These are phyloP conservation scores for Tetrax tetrax DNA, from an alignment of 2,113 vertebrate genomes.

Conservation along the genomic window DNA sequence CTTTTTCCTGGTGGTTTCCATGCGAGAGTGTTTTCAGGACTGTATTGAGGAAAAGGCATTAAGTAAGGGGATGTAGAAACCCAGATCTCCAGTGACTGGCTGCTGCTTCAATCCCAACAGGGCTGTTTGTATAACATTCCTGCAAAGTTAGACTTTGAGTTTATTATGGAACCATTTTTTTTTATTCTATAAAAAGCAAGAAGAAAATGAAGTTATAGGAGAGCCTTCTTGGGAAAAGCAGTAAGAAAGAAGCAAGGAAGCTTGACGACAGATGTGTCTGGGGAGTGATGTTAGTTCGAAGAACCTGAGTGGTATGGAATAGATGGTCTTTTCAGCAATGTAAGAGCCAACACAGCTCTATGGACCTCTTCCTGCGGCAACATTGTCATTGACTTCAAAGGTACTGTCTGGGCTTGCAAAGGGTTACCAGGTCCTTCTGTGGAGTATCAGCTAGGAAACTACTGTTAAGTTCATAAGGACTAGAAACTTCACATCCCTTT, in stretches of 20 bases:
- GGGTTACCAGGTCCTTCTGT: not conserved
- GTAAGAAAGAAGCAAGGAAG: not conserved
- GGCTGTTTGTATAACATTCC: not conserved
- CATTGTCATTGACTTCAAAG: not conserved
- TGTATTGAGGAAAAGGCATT: not conserved
- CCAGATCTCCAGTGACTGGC: rapidly evolving
- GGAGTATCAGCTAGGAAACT: not conserved
- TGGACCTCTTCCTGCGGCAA: not conserved
- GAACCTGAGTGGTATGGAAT: not conserved
- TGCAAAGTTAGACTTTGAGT: not conserved
- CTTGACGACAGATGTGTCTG: not conserved
- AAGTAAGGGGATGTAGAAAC: not conserved
- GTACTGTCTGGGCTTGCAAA: not conserved
- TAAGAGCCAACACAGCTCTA: not conserved
- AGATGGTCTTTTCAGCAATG: not conserved
- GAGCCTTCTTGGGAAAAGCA: not conserved
- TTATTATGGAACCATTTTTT: not conserved
- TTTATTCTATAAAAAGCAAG: not conserved
- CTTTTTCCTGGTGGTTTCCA: not conserved
- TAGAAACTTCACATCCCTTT: not conserved
- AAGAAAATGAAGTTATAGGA: not conserved
- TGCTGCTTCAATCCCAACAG: not conserved
- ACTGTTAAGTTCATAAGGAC: not conserved
- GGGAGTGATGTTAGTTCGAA: not conserved
- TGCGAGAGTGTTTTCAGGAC: not conserved